These are phyloP conservation scores for Oriolus oriolus DNA, from an alignment of 2,113 vertebrate genomes.

Conservation along the genomic window DNA sequence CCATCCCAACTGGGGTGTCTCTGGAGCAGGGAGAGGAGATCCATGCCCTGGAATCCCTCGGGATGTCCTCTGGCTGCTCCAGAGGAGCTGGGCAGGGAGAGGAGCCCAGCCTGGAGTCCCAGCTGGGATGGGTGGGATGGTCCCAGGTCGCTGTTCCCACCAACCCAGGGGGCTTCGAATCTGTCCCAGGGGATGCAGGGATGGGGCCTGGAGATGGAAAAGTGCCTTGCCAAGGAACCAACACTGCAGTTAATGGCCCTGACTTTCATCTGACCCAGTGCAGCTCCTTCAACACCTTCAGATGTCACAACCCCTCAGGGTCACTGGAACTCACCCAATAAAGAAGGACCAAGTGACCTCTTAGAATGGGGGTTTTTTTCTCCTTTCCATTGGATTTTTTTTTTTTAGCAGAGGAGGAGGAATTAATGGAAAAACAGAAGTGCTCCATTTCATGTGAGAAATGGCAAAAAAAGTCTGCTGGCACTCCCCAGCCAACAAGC, in stretches of 20 bases:
- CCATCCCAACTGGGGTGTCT: background rate
- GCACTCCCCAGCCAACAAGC: background rate
- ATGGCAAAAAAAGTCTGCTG: background rate
- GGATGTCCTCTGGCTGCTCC: background rate
- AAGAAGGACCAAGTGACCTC: background rate
- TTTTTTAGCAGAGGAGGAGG: background rate
- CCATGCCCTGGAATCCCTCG: background rate
- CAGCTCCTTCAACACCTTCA: background rate
- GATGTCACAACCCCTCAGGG: background rate
- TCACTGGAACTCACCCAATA: background rate
- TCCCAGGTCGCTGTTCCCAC: rapidly evolving
- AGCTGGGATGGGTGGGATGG: background rate
- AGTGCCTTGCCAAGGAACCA: background rate
- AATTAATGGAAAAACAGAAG: background rate
- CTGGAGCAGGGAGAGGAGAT: background rate
- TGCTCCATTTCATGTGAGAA: background rate
- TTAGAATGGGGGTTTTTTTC: background rate
- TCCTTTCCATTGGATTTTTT: background rate
- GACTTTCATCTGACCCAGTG: background rate
- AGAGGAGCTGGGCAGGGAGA: background rate
- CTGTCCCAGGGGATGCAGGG: background rate
- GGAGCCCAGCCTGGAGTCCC: background rate
- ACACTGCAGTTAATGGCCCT: rapidly evolving
- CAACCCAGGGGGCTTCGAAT: background rate
- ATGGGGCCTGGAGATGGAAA: background rate